Base-by-base conservation (phyloP, 2,888 invertebrate genomes). In the Rutpela maculata region DNA sequence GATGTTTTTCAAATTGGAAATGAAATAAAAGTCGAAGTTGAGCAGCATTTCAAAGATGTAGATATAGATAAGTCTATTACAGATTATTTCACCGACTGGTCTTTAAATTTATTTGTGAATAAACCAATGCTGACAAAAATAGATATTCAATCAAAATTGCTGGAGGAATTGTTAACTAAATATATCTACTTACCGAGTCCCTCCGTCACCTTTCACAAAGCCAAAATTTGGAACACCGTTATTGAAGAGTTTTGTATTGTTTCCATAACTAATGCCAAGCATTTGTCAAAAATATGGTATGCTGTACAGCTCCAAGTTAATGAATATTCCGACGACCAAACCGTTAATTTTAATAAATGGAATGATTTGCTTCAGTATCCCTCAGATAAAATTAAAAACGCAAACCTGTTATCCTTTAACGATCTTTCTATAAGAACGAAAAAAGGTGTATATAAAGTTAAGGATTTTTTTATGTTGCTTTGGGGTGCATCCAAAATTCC, bases 21-120 rank as follows among this genome's bases (percentile, higher is more conserved):
- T 6, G 0, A n/a, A 15, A 62, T 62, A n/a, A 22, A 62, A 4
- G 10, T 9, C 31, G 62, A 62, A 62, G 9, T n/a, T 12, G 62
- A 62, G 6, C 22, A 62, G 22, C n/a, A 62, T 62, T 62, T 62
- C n/a, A 26, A 22, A 31, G 31, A 62, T 31, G n/a, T 5, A n/a
- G 31, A 62, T n/a, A 31, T 62, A 62, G 26, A 26, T n/a, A 43
- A 43, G 12, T 11, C 12, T 12, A 31, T 62, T n/a, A 62, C n/a
- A 62, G 10, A 62, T 6, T 62, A 31, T 22, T 62, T 62, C 31
- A n/a, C n/a, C 2, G 31, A 62, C 5, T 62, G 62, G 62, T 31
- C 26, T 12, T 26, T 6, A 11, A n/a, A 60, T 1, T n/a, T 15
- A 15, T 26, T 60, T 60, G 26, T 19, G 4, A 11, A 60, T 3